Base-by-base conservation (phyloP, 2,888 invertebrate species). In the Drosophila nigricruria region DNA sequence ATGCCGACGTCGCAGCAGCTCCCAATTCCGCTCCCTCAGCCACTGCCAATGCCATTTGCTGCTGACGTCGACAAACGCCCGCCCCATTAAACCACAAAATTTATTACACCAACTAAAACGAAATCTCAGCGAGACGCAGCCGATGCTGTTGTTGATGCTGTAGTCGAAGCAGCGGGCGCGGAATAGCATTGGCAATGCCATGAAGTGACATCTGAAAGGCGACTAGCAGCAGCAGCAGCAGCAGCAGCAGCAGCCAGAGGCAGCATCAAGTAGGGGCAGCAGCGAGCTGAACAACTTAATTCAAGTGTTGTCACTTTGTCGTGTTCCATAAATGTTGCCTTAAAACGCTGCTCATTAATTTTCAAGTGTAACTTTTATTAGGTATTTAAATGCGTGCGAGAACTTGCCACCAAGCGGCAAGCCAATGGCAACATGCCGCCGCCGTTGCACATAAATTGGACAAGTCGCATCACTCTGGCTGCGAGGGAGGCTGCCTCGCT, bases 11-110 rank as follows among this genome's bases (percentile, higher is more conserved):
- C 58, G 61, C 58, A 57, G 66, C 58, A 47, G 52, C 49, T 58
- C 54, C 49, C 16, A 45, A 34, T 45, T 42, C 49, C 16, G 43
- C 50, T 68, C 56, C 23, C 36, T 10, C 25, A 12, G 38, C 38
- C n/a, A 16, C 34, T 59, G 64, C 68, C 52, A 62, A 12, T 30
- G 27, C 47, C 47, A 49, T 49, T 50, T 67, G 68, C 52, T 65
- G 68, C 64, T 68, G 81, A 81, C 59, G 82, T 81, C 81, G 71
- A 68, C 83, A 80, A 74, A 80, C 73, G 79, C 87, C 83, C 90
- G 85, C 90, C 90, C 91, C 92, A 92, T 92, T 92, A 91, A 91
- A 92, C 91, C 91, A 91, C 91, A 92, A 91, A 92, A 91, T 91
- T 91, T 91, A 91, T 92, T 92, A 80, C 90, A 66, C 82, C 90